These are phyloP conservation scores for Anolis sagrei DNA, from an alignment of 2,113 vertebrate genomes.

Conservation along the genomic window DNA sequence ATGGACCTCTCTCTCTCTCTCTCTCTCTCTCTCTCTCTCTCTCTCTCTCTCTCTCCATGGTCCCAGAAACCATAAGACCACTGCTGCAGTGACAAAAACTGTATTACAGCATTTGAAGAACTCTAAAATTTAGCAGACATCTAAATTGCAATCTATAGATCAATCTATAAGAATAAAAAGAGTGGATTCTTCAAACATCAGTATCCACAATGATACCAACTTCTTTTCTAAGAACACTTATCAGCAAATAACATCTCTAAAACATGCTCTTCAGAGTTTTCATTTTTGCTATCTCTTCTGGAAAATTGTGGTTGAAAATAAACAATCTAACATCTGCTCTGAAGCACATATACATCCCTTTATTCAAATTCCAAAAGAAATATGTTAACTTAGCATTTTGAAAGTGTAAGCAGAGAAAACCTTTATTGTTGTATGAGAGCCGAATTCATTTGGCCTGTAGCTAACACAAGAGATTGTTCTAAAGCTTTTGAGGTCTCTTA, in stretches of 20 bases:
- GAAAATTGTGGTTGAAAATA: background rate
- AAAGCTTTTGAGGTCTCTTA: constrained; percentile 4
- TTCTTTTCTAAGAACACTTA: background rate
- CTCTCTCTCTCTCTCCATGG: too few species aligned
- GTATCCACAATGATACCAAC: background rate
- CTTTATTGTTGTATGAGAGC: background rate
- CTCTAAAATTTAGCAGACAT: background rate
- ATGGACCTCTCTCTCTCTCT: too few species aligned
- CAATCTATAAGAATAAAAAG: background rate
- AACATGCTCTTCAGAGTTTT: background rate
- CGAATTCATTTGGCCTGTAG: constrained; percentile 25
- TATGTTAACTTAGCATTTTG: background rate
- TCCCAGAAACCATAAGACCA: too few species aligned
- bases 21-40: too few species aligned
- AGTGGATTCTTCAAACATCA: background rate
- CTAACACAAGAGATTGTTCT: background rate
- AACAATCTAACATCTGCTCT: background rate
- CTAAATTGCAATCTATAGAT: background rate
- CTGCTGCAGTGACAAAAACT: background rate
- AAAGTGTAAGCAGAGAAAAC: background rate
- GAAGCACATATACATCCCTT: background rate
- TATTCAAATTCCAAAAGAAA: background rate
- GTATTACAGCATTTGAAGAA: background rate
- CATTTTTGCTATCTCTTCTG: background rate
- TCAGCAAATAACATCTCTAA: background rate